These are phyloP conservation scores for Drosophila histrio DNA, from an alignment of 2,888 invertebrate genomes.

Conservation along the genomic window DNA sequence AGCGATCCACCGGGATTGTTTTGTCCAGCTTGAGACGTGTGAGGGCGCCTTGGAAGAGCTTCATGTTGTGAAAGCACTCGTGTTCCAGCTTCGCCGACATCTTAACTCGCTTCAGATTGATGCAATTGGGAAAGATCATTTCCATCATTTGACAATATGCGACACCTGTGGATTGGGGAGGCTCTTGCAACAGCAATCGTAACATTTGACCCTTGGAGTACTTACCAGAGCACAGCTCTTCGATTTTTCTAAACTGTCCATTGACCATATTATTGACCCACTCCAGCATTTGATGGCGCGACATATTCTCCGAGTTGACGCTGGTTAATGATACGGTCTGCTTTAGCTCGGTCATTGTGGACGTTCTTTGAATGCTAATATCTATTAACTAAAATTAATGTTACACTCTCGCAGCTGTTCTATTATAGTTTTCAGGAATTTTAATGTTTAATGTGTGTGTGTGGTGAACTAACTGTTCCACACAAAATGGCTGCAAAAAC, in stretches of 20 bases:
- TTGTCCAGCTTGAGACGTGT: constrained; percentile 98
- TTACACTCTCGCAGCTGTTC: background rate
- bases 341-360: constrained; percentile 62
- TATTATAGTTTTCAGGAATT: background rate
- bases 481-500: constrained; percentile 12
- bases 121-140: constrained; percentile 95
- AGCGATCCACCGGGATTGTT: constrained; percentile 84
- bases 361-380: background rate
- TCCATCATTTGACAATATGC: constrained; percentile 99
- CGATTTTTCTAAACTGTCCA: constrained; percentile 96
- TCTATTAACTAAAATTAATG: background rate
- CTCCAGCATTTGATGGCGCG: constrained; percentile 98
- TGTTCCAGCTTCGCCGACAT: constrained; percentile 98
- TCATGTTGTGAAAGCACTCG: constrained; percentile 99
- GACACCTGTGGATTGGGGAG: constrained; percentile 88
- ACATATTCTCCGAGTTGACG: constrained; percentile 92
- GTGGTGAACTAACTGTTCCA: background rate
- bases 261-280: constrained; percentile 99
- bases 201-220: background rate
- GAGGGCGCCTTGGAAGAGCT: constrained; percentile 97
- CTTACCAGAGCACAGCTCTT: constrained; percentile 94
- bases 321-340: constrained; percentile 68
- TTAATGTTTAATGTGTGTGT: background rate
- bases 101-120: constrained; percentile 96
- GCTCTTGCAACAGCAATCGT: background rate